Percentiles rank a stretch among this genome's conserved stretches.
phyloP scores from a whole-genome alignment of 1,140 invertebrate species.

The Eueides isabella region DNA sequence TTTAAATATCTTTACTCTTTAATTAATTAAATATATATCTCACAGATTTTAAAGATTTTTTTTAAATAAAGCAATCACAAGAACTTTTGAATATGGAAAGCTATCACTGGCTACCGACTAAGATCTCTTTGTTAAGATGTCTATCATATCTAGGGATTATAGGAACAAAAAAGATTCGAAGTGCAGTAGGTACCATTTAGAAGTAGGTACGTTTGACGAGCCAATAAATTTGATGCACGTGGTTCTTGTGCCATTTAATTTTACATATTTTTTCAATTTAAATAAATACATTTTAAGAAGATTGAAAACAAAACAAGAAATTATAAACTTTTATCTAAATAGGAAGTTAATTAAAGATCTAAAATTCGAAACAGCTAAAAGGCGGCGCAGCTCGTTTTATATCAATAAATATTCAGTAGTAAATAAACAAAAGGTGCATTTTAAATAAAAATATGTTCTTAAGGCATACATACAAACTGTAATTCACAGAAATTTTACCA shows the following conservation, averaged over 20 bases:
- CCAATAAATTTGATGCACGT: background rate
- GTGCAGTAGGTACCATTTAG: background rate
- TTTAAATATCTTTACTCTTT: too few relatives aligned
- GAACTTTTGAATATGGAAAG: too few relatives aligned
- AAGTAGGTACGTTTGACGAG: background rate
- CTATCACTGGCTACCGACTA: too few relatives aligned
- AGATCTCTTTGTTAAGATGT: too few relatives aligned
- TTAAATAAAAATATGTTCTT: background rate
- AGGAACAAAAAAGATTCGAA: background rate
- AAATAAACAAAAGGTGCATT: background rate
- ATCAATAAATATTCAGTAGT: background rate
- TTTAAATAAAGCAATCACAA: too few relatives aligned
- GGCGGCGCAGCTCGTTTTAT: background rate
- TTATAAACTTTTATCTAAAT: conserved; percentile 16
- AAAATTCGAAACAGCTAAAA: background rate
- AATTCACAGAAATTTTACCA: too few relatives aligned
- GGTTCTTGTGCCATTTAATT: background rate
- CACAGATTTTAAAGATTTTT: too few relatives aligned
- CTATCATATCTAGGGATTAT: too few relatives aligned
- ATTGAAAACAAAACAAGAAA: too few relatives aligned
- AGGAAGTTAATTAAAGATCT: background rate
- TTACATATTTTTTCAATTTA: conserved; percentile 2
- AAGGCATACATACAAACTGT: too few relatives aligned
- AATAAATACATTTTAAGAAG: conserved; percentile 7
- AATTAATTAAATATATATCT: too few relatives aligned